Evolutionary conservation across 2,888 invertebrate species (phyloP).

Genomic region (Stenichneumon culpator): DNA sequence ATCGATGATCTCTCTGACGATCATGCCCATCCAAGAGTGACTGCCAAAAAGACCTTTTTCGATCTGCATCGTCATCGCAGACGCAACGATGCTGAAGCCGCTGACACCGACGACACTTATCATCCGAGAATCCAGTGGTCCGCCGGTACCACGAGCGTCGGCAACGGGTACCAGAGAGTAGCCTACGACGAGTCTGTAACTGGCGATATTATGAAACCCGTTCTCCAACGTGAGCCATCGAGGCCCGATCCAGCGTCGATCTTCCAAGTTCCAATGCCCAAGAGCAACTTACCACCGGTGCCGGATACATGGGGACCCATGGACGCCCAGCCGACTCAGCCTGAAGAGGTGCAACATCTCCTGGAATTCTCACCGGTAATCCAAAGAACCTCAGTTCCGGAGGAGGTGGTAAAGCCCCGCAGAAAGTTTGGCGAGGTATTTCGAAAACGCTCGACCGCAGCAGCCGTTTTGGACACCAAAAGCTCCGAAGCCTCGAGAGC

Average conservation of each 20-base stretch:
- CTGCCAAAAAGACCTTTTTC: slow-evolving; percentile 60
- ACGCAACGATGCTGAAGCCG: slow-evolving; percentile 8
- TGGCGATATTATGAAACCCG: slow-evolving; percentile 30
- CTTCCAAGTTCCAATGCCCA: background rate
- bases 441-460: slow-evolving; percentile 28
- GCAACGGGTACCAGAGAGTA: slow-evolving; percentile 4
- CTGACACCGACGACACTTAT: slow-evolving; percentile 2
- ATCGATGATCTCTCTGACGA: background rate
- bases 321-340: slow-evolving; percentile 67
- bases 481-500: background rate
- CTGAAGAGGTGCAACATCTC: slow-evolving; percentile 65
- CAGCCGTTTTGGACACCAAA: background rate
- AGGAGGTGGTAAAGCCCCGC: slow-evolving; percentile 17
- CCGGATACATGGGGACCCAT: slow-evolving; percentile 66
- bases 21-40: slow-evolving; percentile 47
- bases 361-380: slow-evolving; percentile 27
- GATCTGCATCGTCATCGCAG: slow-evolving; percentile 55
- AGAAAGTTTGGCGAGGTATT: slow-evolving; percentile 49
- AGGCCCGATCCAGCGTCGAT: slow-evolving; percentile 8
- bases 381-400: background rate
- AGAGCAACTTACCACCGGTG: slow-evolving; percentile 45
- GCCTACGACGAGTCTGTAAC: background rate
- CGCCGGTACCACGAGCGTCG: slow-evolving; percentile 42
- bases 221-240: slow-evolving; percentile 13
- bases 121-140: slow-evolving; percentile 56